These are phyloP conservation scores for Hirtodrosophila cameraria DNA, from an alignment of 2,888 invertebrate species.

Conservation along the genomic window DNA sequence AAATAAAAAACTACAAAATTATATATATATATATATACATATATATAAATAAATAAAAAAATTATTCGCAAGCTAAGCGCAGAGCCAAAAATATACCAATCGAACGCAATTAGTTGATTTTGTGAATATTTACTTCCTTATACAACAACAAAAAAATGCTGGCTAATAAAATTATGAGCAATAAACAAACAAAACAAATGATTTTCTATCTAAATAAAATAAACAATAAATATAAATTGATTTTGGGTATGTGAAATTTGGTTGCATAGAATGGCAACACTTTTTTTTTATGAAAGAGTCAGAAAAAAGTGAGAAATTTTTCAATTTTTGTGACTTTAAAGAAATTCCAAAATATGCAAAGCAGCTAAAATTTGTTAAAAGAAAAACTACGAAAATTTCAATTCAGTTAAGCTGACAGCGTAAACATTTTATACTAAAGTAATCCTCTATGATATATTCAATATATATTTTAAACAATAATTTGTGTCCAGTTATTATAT, in stretches of 20 bases:
- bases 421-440: too few relatives aligned
- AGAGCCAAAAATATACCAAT: constrained; percentile 16
- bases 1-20: background rate
- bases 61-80: background rate
- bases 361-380: background rate
- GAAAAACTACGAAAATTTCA: too few relatives aligned
- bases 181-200: constrained; percentile 2
- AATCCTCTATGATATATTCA: too few relatives aligned
- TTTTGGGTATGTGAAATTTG: constrained; percentile 8
- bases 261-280: constrained; percentile 3
- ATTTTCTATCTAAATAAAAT: constrained; percentile 7
- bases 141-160: too few relatives aligned
- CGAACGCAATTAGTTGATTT: constrained; percentile 28
- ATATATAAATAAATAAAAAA: constrained; percentile 10
- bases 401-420: too few relatives aligned
- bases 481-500: constrained; percentile 6
- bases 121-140: constrained; percentile 41
- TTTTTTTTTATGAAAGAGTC: background rate
- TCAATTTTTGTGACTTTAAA: too few relatives aligned
- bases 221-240: constrained; percentile 25
- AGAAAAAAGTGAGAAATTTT: too few relatives aligned
- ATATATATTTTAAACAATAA: background rate
- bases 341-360: too few relatives aligned
- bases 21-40: too few relatives aligned
- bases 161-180: constrained; percentile 22